These are phyloP conservation scores for Caiman crocodilus DNA, from an alignment of 2,797 vertebrate genomes.

Conservation along the genomic window DNA sequence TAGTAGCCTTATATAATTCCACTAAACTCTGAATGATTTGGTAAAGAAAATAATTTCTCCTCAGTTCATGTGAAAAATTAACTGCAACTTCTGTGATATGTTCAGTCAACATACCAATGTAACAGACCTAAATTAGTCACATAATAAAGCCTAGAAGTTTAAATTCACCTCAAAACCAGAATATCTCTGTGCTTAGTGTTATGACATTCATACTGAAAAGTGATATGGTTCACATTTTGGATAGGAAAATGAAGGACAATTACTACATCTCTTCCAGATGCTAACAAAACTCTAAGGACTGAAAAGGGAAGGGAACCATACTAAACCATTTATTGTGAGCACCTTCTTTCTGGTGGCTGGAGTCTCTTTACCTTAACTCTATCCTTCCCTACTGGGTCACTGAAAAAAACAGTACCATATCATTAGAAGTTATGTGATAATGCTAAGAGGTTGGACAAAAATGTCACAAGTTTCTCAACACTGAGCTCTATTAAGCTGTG, in stretches of 20 bases:
- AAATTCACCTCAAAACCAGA: constrained; percentile 32
- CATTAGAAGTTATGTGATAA: background rate
- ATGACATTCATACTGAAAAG: background rate
- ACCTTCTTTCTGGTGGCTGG: background rate
- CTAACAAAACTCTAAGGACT: background rate
- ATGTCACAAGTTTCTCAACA: background rate
- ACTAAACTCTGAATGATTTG: background rate
- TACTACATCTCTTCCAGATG: background rate
- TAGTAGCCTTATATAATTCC: constrained; percentile 26
- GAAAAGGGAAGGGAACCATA: background rate
- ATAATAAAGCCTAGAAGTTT: constrained; percentile 15
- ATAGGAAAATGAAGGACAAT: background rate
- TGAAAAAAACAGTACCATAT: background rate
- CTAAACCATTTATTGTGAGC: background rate
- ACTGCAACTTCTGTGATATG: constrained; percentile 54
- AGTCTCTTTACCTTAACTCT: background rate
- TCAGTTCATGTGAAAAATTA: constrained; percentile 63
- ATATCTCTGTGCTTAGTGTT: constrained; percentile 31
- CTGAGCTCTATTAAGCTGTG: background rate
- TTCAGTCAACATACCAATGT: background rate
- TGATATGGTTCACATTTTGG: constrained; percentile 1
- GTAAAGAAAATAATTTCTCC: background rate
- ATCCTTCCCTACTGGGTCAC: background rate
- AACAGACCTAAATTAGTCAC: background rate
- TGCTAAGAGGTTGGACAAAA: background rate